phyloP scores from a whole-genome alignment of 2,113 vertebrate genomes.

The Serinus canaria region DNA sequence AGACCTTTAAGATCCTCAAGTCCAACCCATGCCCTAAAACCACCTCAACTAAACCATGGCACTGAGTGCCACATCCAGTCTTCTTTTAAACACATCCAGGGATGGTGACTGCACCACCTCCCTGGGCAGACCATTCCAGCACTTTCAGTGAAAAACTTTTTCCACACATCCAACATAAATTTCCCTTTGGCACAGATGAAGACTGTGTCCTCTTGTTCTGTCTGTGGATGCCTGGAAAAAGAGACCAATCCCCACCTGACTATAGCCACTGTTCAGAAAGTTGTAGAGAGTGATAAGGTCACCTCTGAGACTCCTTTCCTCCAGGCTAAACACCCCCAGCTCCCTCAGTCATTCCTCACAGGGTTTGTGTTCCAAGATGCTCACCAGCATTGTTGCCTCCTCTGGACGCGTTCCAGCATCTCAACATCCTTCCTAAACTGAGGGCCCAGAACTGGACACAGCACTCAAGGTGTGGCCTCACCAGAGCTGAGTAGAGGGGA shows the following conservation, averaged over 20 bases:
- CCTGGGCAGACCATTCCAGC: neutral
- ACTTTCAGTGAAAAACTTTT: neutral
- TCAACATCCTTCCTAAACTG: neutral
- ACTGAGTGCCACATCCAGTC: neutral
- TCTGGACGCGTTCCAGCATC: accelerated
- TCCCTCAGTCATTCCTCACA: neutral
- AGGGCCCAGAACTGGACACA: neutral
- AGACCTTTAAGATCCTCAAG: neutral
- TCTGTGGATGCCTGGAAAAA: neutral
- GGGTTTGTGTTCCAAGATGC: neutral
- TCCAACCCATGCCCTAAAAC: neutral
- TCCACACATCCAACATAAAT: neutral
- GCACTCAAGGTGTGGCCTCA: neutral
- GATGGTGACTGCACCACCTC: neutral
- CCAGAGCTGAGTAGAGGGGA: neutral
- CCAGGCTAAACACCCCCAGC: neutral
- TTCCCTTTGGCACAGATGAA: neutral
- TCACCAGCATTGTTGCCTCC: neutral
- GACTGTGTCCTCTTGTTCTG: neutral
- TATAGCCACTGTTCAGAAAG: neutral
- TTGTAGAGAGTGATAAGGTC: neutral
- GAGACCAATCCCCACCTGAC: neutral
- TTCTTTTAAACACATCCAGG: neutral
- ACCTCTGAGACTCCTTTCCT: neutral
- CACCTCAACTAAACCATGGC: neutral